A percentile compares a stretch with the other conserved stretches of the same genome.
These are phyloP conservation scores for Istiophorus platypterus DNA, from an alignment of 2,113 vertebrate genomes.

Conservation along the genomic window DNA sequence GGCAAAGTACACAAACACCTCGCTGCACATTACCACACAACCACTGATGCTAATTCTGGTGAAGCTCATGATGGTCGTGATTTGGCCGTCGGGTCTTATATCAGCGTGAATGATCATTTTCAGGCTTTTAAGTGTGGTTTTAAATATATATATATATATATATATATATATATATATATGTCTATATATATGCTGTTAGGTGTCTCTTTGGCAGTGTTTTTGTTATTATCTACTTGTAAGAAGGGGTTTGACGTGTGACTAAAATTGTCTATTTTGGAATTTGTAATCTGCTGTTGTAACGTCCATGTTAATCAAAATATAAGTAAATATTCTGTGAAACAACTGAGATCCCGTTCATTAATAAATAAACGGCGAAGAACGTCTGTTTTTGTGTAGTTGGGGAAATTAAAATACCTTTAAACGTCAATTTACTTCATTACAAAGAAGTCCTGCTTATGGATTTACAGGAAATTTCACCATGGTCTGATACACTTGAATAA, in stretches of 20 bases:
- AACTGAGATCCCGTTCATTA: too few relatives aligned
- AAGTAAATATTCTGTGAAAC: not conserved
- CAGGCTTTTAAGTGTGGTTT: not conserved
- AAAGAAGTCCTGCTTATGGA: not conserved
- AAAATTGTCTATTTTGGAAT: not conserved
- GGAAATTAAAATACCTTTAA: too few relatives aligned
- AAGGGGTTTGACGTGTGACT: not conserved
- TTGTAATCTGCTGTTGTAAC: not conserved
- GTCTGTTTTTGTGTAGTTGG: too few relatives aligned
- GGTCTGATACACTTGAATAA: too few relatives aligned
- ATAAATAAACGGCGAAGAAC: too few relatives aligned
- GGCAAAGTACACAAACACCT: slow-evolving; percentile 22
- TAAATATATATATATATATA: too few relatives aligned
- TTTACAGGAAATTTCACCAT: not conserved
- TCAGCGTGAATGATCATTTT: not conserved
- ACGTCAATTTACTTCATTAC: too few relatives aligned
- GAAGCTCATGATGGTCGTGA: not conserved
- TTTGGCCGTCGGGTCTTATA: not conserved
- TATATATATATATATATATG: too few relatives aligned
- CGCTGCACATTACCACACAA: not conserved
- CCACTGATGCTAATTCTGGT: not conserved
- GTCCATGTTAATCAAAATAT: not conserved
- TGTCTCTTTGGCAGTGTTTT: not conserved
- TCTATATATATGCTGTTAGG: not conserved
- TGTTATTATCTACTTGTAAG: not conserved